Evolutionary conservation across 2,888 invertebrate species (phyloP).

Genomic region (Parnassius apollo): DNA sequence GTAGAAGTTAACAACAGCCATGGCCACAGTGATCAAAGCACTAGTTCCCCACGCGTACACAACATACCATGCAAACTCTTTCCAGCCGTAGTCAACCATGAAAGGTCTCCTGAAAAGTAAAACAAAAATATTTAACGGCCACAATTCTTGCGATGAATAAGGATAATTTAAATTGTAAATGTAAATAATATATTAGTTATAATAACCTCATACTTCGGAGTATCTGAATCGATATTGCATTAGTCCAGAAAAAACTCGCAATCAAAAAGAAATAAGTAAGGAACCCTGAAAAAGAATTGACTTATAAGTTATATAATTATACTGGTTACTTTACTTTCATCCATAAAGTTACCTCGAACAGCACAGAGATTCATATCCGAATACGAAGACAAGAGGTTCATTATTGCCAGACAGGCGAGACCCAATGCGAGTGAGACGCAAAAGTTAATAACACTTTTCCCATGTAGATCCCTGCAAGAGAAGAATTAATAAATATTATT

Average conservation of each 20-base stretch:
- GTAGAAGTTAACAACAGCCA: conserved; percentile 76
- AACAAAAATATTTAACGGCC: background rate
- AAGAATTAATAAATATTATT: conserved; percentile 11
- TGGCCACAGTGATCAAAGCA: conserved; percentile 67
- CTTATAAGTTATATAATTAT: conserved; percentile 3
- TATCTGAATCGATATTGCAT: conserved; percentile 85
- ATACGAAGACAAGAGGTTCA: conserved; percentile 51
- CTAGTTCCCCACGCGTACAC: conserved; percentile 82
- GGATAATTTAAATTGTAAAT: background rate
- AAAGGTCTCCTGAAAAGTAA: conserved; percentile 49
- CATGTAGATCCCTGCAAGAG: conserved; percentile 63
- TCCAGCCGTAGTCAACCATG: conserved; percentile 77
- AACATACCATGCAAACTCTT: conserved; percentile 77
- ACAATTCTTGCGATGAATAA: background rate
- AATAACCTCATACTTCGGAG: conserved; percentile 79
- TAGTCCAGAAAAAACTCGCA: conserved; percentile 85
- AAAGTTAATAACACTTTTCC: conserved; percentile 65
- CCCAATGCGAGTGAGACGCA: conserved; percentile 55
- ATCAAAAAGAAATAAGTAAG: conserved; percentile 80
- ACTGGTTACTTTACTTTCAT: background rate
- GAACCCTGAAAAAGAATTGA: conserved; percentile 67
- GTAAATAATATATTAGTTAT: too few relatives aligned
- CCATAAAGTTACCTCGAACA: conserved; percentile 47
- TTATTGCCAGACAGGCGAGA: conserved; percentile 48
- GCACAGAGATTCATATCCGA: conserved; percentile 58